These are phyloP conservation scores for Dendronephthya gigantea DNA, from an alignment of 64 coral and sea anemone genomes.

Conservation along the genomic window DNA sequence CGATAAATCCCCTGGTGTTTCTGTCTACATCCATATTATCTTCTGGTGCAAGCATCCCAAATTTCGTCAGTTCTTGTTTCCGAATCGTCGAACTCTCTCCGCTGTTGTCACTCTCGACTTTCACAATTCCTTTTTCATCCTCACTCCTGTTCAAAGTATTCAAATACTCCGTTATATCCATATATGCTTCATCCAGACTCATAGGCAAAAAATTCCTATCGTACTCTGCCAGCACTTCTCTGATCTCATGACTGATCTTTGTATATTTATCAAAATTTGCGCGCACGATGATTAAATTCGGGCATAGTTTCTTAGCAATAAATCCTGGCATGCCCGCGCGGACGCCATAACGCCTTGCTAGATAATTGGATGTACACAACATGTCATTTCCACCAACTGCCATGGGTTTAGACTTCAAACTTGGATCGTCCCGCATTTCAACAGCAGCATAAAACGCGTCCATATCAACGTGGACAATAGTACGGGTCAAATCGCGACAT, in stretches of 20 bases:
- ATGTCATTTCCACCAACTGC: conserved; percentile 76
- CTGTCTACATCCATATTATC: not conserved
- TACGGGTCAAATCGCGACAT: conserved; percentile 68
- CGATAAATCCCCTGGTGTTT: not conserved
- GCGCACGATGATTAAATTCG: conserved; percentile 65
- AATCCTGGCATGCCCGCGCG: conserved; percentile 96
- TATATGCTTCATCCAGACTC: conserved; percentile 92
- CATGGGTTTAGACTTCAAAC: conserved; percentile 75
- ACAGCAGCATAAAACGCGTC: conserved; percentile 97
- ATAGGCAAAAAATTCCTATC: conserved; percentile 68
- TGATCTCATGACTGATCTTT: conserved; percentile 48
- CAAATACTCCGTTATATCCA: conserved; percentile 77
- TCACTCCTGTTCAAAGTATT: not conserved
- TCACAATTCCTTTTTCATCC: not conserved
- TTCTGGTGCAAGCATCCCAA: not conserved
- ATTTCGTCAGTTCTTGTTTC: not conserved
- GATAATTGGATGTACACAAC: conserved; percentile 91
- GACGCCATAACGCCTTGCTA: conserved; percentile 69
- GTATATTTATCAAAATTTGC: conserved; percentile 70
- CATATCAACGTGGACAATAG: conserved; percentile 93
- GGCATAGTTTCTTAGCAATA: conserved; percentile 94
- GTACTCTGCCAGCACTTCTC: conserved; percentile 62
- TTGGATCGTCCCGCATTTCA: conserved; percentile 85
- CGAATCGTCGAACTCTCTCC: not conserved
- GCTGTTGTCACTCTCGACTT: not conserved